Evolutionary conservation across 2,888 invertebrate genomes (phyloP), one percentile per base, ranked within the genome.

Genomic region (Lymantria monacha): DNA sequence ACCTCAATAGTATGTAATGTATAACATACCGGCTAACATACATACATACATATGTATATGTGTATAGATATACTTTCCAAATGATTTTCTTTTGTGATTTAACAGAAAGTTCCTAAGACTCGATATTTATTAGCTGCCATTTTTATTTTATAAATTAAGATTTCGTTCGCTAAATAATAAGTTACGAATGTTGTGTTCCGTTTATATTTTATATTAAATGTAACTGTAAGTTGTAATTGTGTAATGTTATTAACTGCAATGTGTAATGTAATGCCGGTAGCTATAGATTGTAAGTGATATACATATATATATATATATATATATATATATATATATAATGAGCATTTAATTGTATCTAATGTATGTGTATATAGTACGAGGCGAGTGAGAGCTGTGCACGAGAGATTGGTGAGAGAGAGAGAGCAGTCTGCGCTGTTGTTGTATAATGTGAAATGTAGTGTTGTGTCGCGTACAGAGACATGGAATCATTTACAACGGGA

Each of bases 41-140:
- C 57, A 57, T 56, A 61, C 53, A 45, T 64, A 61, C 57, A 61
- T 42, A 46, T 40, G 52, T 59, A 65, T 57, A 54, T 10, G 2
- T n/a, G 12, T 38, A 38, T 38, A 33, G 9, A n/a, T n/a, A 38
- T 38, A 22, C 12, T 38, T 60, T 64, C 52, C 59, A 57, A 60
- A 61, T 63, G 55, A 55, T 61, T 65, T 61, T 22, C 58, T 74
- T 74, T 77, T 77, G 76, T 83, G 79, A 83, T 83, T 81, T 81
- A 22, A 81, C 79, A 80, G 72, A 86, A 83, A 87, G 89, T 89
- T 89, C 89, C 89, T 89, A 87, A 79, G 74, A 81, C 76, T 81
- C 79, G 76, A 79, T 81, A 81, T 80, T 72, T 76, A 72, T 58
- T 81, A 83, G 83, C 83, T 87, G 88, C 88, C 89, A 87, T 88